Base-by-base conservation (phyloP, 2,888 invertebrate species). In the Molanna angustata region DNA sequence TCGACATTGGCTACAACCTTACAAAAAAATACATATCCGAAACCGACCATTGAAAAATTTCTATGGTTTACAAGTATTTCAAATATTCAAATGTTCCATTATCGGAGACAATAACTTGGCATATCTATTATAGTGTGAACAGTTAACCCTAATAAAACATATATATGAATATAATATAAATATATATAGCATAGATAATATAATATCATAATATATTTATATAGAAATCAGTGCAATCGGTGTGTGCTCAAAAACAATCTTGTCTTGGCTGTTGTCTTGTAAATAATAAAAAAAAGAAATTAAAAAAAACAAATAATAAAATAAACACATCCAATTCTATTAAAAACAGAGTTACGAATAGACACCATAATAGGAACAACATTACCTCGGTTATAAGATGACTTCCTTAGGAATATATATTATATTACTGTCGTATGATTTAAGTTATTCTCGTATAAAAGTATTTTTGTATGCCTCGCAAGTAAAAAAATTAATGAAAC, bases 311-410 rank as follows among this genome's bases (percentile, higher is more conserved):
- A 51, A 41, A 55, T 53, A 56, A 58, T 50, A 49, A 60, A 62
- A 58, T 54, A 58, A 56, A 58, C 48, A 60, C 61, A 60, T 58
- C 54, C 55, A 62, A 58, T 57, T 59, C 62, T 53, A 49, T 51
- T 32, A 48, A 51, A 53, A 57, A 59, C 56, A 58, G 59, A 57
- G 56, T 57, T 59, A 58, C 58, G 58, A 57, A 44, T 50, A 58
- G 40, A 58, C 58, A 58, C 50, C 52, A 57, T 59, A 58, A 58
- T 54, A 50, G 53, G 49, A 45, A 55, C 49, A 56, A 49, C 52
- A 52, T 60, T 60, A 55, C 58, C 57, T 60, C 57, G 31, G 19
- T 41, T 19, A 39, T 43, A 19, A 42, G 50, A 41, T 45, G 52
- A 49, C 45, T 42, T 60, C 55, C 58, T 50, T 39, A 44, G 22